Percentiles rank a stretch among this genome's conserved stretches.
phyloP scores from a whole-genome alignment of 2,888 invertebrate genomes.

The Coremacera marginata region DNA sequence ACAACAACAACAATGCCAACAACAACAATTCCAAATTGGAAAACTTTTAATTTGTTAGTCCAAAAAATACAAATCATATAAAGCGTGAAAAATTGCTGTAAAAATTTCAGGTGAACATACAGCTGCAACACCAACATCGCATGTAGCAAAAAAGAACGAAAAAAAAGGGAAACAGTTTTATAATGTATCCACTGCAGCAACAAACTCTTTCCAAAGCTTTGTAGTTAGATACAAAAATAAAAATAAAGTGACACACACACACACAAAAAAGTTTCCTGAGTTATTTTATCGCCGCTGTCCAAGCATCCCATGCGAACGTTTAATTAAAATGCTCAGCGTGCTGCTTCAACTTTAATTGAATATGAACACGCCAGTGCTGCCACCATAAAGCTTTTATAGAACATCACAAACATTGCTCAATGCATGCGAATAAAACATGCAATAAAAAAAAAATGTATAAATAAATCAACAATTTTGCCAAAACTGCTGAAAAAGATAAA shows the following conservation, averaged over 20 bases:
- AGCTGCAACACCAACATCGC: neutral
- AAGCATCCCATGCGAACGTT: neutral
- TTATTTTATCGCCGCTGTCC: too few species aligned
- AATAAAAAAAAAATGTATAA: too few species aligned
- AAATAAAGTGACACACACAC: neutral
- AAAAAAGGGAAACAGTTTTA: neutral
- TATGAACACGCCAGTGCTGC: neutral
- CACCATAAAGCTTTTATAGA: too few species aligned
- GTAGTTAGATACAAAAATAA: neutral
- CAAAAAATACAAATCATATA: neutral
- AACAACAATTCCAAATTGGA: conserved; percentile 1
- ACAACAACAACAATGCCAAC: neutral
- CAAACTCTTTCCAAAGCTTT: neutral
- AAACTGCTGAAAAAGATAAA: too few species aligned
- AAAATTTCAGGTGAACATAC: neutral
- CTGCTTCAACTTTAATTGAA: conserved; percentile 4
- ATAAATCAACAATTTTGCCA: too few species aligned
- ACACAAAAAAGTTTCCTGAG: neutral
- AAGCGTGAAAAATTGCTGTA: neutral
- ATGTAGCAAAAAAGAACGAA: neutral
- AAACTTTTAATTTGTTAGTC: conserved; percentile 29
- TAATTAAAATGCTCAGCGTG: neutral
- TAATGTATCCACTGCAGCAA: conserved; percentile 2
- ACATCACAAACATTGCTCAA: too few species aligned
- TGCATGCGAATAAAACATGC: too few species aligned